Evolutionary conservation across 2,888 invertebrate species (phyloP).

Genomic region (Drosophila nigricruria): DNA sequence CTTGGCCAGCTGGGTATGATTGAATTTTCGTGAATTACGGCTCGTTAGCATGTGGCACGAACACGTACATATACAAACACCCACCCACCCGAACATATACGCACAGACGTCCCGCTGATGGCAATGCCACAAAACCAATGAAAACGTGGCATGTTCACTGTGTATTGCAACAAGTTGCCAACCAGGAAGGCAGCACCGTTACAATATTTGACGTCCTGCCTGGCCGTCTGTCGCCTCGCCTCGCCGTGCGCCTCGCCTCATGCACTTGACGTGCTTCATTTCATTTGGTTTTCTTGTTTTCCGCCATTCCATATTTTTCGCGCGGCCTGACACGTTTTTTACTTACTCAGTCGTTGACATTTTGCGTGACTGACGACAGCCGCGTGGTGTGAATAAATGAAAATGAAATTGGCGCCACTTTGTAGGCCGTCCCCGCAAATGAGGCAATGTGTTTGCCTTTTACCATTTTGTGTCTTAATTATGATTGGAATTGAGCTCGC

Average conservation of each 20-base stretch:
- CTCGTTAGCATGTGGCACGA: conserved; percentile 79
- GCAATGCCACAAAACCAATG: conserved; percentile 58
- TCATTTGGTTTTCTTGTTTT: conserved; percentile 67
- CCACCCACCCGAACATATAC: conserved; percentile 27
- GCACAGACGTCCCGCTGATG: conserved; percentile 52
- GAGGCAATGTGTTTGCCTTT: conserved; percentile 69
- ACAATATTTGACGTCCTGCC: conserved; percentile 36
- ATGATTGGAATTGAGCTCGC: conserved; percentile 63
- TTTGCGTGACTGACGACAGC: conserved; percentile 82
- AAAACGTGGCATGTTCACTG: conserved; percentile 61
- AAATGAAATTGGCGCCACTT: conserved; percentile 72
- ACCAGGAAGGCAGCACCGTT: conserved; percentile 29
- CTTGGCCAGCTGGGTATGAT: conserved; percentile 65
- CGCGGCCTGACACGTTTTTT: conserved; percentile 74
- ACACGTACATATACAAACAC: conserved; percentile 37
- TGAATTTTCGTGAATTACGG: conserved; percentile 79
- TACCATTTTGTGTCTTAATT: conserved; percentile 70
- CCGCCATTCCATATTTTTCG: conserved; percentile 68
- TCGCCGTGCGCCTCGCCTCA: conserved; percentile 40
- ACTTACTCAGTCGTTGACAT: conserved; percentile 75
- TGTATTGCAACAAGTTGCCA: conserved; percentile 67
- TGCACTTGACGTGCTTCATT: conserved; percentile 75
- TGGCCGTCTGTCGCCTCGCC: conserved; percentile 8
- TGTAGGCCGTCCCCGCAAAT: conserved; percentile 30
- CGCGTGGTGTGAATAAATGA: conserved; percentile 76